Evolutionary conservation across 2,888 invertebrate genomes (phyloP).

Genomic region (Furcula furcula): DNA sequence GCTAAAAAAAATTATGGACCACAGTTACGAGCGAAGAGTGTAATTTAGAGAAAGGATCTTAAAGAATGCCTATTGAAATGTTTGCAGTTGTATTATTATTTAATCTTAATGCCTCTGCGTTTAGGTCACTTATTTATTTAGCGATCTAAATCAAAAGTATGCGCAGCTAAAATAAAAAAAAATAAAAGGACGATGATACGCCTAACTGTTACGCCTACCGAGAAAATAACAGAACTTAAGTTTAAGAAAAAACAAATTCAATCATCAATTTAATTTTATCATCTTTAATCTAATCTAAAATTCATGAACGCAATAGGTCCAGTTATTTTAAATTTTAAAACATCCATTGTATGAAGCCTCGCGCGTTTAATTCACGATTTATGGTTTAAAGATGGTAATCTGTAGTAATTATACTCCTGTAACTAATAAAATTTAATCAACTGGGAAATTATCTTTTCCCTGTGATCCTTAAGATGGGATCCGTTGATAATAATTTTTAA

Average conservation of each 20-base stretch:
- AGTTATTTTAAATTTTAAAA: conserved; percentile 21
- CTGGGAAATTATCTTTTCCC: conserved; percentile 38
- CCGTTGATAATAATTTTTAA: conserved; percentile 39
- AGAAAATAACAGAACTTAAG: no score
- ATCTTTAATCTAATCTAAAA: conserved; percentile 14
- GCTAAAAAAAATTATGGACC: no score
- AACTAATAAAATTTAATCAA: conserved; percentile 62
- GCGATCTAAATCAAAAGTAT: no score
- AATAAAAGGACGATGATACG: no score
- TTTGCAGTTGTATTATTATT: no score
- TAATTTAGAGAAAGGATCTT: no score
- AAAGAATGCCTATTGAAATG: no score
- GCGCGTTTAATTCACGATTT: conserved; percentile 37
- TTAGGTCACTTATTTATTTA: no score
- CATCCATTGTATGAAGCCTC: conserved; percentile 18
- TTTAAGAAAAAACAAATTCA: conserved; percentile 5
- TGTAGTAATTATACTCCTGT: conserved; percentile 51
- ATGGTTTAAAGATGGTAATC: conserved; percentile 39
- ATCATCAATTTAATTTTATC: conserved; percentile 16
- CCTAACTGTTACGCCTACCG: no score
- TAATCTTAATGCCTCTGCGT: no score
- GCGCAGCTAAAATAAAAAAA: no score
- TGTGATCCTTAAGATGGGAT: conserved; percentile 44
- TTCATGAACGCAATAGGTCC: conserved; percentile 14
- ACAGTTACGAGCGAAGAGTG: no score